Conservation (phyloP, 2,888 invertebrate species). For the Chymomyza procnemis region DNA sequence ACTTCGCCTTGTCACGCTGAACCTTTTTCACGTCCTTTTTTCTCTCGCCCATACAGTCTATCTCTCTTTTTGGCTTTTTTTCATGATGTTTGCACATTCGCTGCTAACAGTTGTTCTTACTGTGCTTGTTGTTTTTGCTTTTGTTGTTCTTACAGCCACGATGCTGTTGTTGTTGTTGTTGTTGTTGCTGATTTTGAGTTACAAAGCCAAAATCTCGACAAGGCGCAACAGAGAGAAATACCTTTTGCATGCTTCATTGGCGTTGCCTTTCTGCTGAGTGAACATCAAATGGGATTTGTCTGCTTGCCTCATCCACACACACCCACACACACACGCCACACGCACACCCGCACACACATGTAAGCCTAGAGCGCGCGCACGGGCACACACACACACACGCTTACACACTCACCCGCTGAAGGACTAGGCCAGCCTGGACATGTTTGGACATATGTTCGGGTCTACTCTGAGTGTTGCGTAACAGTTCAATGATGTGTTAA, state of each 20-base stretch:
- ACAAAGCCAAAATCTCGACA: slow-evolving; percentile 68
- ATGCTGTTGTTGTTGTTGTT: slow-evolving; percentile 28
- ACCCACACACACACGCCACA: not conserved
- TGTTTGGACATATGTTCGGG: slow-evolving; percentile 47
- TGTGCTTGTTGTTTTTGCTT: not conserved
- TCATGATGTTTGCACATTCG: slow-evolving; percentile 69
- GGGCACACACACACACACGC: not conserved
- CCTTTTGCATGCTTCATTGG: slow-evolving; percentile 74
- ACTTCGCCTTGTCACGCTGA: not conserved
- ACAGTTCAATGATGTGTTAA: slow-evolving; percentile 70
- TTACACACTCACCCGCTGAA: not conserved
- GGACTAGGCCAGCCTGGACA: slow-evolving; percentile 25
- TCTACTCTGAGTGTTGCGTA: slow-evolving; percentile 49
- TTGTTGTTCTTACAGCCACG: not conserved
- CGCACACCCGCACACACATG: too few relatives aligned
- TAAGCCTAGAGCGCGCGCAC: too few relatives aligned
- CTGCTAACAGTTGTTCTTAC: slow-evolving; percentile 28
- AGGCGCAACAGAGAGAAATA: slow-evolving; percentile 51
- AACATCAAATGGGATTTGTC: slow-evolving; percentile 72
- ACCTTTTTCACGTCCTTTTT: not conserved
- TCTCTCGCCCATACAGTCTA: not conserved
- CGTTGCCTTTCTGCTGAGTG: slow-evolving; percentile 70
- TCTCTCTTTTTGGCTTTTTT: slow-evolving; percentile 39
- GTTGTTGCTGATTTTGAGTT: slow-evolving; percentile 60
- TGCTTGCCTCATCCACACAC: slow-evolving; percentile 11